Base-by-base conservation (phyloP, 2,113 vertebrate species). In the Gyps fulvus region DNA sequence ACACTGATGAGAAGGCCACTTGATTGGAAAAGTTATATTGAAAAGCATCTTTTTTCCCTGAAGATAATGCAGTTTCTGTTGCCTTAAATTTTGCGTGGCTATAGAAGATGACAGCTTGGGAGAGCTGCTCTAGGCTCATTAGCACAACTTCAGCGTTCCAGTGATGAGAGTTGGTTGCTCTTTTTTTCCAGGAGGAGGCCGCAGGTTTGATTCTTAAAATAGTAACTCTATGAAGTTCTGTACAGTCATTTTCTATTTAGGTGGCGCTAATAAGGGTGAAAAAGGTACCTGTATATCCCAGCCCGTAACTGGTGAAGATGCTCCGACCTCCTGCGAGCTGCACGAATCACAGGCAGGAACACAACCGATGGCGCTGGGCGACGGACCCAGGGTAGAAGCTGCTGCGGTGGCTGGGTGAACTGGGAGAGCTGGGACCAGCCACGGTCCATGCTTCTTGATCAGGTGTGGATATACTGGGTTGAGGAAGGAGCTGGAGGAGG, bases 161-260 rank as follows among this genome's bases (percentile, higher is more conserved):
- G 54, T 0, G n/a, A 9, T 0, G 4, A 3, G 43, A 21, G 42
- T 0, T 13, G 61, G 12, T n/a, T 17, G 17, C 2, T 45, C 25
- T n/a, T 0, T 0, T 17, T 54, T 18, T 6, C 62, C 57, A 21
- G 18, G 52, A 36, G 34, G 16, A 43, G 13, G 3, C 3, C 1
- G 52, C 45, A 8, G 21, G 13, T 6, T 3, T 34, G 32, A 3
- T 3, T 55, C 40, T 38, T 29, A 26, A 9, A 55, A n/a, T 2
- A 31, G n/a, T 7, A 13, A 6, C 61, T 42, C 23, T 5, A 1
- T 8, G 25, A 16, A 26, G 17, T 26, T 40, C 76, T 72, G 34
- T 32, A 3, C 62, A 49, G 47, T 25, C 2, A 0, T 15, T 32
- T 73, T 47, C 45, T 7, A 12, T 42, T 55, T 38, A 4, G 27